These are phyloP conservation scores for Daubentonia madagascariensis DNA, from an alignment of 2,113 vertebrate species.

Conservation along the genomic window DNA sequence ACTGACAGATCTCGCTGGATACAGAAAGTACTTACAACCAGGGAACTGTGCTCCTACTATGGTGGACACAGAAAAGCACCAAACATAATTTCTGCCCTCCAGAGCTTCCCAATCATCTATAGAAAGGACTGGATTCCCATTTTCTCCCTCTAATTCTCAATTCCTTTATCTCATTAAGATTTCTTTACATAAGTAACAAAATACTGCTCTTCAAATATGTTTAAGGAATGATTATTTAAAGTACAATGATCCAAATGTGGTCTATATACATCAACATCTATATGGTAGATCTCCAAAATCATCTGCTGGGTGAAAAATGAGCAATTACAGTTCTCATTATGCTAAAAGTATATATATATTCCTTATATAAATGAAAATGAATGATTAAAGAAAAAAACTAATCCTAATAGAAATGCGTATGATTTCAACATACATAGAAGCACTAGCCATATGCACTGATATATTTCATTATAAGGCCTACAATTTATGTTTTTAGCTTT, in stretches of 20 bases:
- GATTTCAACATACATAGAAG: background rate
- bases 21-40: background rate
- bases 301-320: background rate
- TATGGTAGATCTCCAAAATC: background rate
- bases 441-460: background rate
- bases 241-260: background rate
- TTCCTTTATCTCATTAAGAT: background rate
- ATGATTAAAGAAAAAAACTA: background rate
- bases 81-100: background rate
- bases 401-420: background rate
- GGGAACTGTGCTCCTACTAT: background rate
- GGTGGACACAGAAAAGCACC: background rate
- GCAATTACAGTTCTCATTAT: background rate
- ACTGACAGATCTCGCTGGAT: background rate
- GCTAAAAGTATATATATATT: background rate
- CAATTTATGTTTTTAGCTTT: background rate
- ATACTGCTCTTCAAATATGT: background rate
- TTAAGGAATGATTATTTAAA: background rate
- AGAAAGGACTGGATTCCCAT: background rate
- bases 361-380: conserved; percentile 29
- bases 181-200: background rate
- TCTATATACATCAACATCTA: background rate
- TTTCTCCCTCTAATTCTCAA: background rate
- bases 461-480: background rate
- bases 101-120: background rate